These are phyloP conservation scores for Dolichopus griseipennis DNA, from an alignment of 2,888 invertebrate genomes.

Conservation along the genomic window DNA sequence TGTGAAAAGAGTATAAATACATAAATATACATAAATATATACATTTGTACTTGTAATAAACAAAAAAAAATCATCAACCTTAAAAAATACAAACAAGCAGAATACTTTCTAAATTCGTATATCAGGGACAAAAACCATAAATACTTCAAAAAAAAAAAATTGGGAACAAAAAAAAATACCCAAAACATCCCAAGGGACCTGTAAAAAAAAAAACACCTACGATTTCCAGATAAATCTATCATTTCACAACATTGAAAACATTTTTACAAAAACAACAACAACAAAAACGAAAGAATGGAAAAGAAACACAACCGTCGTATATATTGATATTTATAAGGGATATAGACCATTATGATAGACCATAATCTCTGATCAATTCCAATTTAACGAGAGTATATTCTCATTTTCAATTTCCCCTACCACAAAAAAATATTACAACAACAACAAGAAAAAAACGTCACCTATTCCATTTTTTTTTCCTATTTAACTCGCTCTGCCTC, in stretches of 20 bases:
- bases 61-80: no score
- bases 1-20: no score
- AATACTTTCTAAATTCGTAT: not conserved
- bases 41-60: no score
- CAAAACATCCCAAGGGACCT: not conserved
- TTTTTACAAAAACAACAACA: not conserved
- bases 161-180: not conserved
- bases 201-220: not conserved
- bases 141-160: not conserved
- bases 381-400: not conserved
- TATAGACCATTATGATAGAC: not conserved
- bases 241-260: not conserved
- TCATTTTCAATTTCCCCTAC: not conserved
- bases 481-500: no score
- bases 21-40: no score
- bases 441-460: not conserved
- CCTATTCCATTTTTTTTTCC: not conserved
- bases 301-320: not conserved
- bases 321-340: not conserved
- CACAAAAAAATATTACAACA: not conserved
- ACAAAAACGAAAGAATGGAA: not conserved
- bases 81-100: no score
- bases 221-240: conserved; percentile 1
- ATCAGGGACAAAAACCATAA: not conserved
- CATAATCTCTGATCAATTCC: conserved; percentile 6